Evolutionary conservation across 1,140 invertebrate genomes (phyloP).

Genomic region (Druon quercuslanigerum): DNA sequence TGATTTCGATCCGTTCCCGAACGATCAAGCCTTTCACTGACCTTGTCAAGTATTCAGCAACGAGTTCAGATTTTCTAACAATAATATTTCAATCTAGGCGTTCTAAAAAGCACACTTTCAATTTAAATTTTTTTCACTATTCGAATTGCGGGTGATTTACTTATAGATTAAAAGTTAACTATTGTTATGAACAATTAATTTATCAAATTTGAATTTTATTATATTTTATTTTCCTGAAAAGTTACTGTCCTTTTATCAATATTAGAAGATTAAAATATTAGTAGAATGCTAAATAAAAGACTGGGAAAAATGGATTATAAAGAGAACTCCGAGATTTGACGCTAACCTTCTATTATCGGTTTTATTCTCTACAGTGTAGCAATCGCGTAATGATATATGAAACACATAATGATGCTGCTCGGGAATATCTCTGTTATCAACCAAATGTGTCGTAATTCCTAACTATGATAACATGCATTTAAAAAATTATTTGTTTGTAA

Average conservation of each 20-base stretch:
- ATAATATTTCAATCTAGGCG: constrained; percentile 1
- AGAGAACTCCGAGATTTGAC: background rate
- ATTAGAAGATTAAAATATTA: background rate
- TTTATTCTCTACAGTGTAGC: constrained; percentile 19
- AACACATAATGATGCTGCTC: constrained; percentile 1
- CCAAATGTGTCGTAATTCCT: constrained; percentile 5
- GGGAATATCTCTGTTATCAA: constrained; percentile 14
- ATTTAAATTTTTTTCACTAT: background rate
- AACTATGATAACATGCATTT: background rate
- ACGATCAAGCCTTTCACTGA: constrained; percentile 22
- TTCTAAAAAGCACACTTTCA: constrained; percentile 11
- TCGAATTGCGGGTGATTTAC: background rate
- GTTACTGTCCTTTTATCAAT: background rate
- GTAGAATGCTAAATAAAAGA: background rate
- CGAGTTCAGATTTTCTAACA: constrained; percentile 22
- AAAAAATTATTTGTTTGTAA: background rate
- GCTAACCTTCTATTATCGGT: constrained; percentile 11
- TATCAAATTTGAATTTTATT: no score
- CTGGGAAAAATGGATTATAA: constrained; percentile 1
- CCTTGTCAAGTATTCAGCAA: constrained; percentile 10
- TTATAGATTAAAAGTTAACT: no score
- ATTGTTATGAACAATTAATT: no score
- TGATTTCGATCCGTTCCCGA: background rate
- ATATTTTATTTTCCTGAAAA: background rate
- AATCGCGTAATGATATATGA: constrained; percentile 21